Conservation (phyloP, 1,140 invertebrate species). For the Carposina sasakii region DNA sequence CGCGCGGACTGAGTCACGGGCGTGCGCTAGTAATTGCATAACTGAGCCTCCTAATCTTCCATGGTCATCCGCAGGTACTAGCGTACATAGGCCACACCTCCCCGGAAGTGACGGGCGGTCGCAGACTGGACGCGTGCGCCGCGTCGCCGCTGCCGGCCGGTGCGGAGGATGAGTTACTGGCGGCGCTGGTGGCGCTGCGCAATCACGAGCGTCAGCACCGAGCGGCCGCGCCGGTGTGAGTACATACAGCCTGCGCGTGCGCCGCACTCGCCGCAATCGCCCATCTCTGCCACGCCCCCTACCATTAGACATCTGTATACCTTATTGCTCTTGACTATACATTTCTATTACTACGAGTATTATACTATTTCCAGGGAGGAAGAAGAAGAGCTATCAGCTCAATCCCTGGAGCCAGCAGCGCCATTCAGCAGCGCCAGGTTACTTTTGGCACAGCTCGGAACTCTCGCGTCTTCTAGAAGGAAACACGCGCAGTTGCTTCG, state of each 20-base stretch:
- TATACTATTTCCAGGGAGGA: conserved; percentile 51
- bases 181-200: conserved; percentile 85
- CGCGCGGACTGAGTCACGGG: no score
- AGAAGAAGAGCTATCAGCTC: conserved; percentile 25
- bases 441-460: conserved; percentile 91
- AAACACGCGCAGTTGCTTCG: conserved; percentile 88
- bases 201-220: conserved; percentile 84
- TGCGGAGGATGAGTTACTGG: conserved; percentile 87
- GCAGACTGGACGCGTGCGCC: conserved; percentile 81
- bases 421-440: conserved; percentile 89
- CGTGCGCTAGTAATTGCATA: no score
- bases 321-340: no score
- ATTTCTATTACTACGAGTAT: no score
- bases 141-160: conserved; percentile 78
- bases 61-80: no score
- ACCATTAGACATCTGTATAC: no score
- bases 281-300: no score
- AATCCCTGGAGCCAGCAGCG: conserved; percentile 9
- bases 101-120: conserved; percentile 88
- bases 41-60: no score
- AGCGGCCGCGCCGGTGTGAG: no score
- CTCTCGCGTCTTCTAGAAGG: conserved; percentile 91
- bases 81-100: conserved; percentile 94
- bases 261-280: no score
- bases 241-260: no score